phyloP scores from a whole-genome alignment of 2,888 invertebrate genomes.

The Cheilosia pagana region DNA sequence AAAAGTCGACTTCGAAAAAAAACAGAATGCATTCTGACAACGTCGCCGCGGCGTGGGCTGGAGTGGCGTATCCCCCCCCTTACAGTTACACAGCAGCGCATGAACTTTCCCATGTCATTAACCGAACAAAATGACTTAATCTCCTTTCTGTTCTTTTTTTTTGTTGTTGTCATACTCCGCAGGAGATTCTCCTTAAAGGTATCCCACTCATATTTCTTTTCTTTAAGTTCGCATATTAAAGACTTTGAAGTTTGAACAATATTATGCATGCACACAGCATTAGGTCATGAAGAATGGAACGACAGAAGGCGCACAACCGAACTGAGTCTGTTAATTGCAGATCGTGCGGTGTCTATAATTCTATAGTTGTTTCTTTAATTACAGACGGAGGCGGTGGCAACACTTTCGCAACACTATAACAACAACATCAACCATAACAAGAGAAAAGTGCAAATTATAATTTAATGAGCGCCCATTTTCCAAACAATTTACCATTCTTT shows the following conservation, averaged over 20 bases:
- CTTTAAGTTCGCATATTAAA: constrained; percentile 46
- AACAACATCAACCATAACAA: constrained; percentile 7
- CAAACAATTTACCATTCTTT: constrained; percentile 65
- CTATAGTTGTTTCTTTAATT: constrained; percentile 67
- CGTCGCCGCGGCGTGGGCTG: constrained; percentile 25
- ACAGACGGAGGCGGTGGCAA: constrained; percentile 25
- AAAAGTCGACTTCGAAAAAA: constrained; percentile 26
- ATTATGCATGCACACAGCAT: constrained; percentile 42
- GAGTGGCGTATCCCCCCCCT: constrained; percentile 1
- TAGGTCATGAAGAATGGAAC: constrained; percentile 61
- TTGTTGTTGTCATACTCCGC: constrained; percentile 22
- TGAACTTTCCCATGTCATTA: constrained; percentile 74
- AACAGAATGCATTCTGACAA: constrained; percentile 16
- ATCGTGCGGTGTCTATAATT: constrained; percentile 55
- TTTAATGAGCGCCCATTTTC: constrained; percentile 72
- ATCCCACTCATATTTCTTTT: constrained; percentile 31
- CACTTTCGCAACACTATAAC: constrained; percentile 46
- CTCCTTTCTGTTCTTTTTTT: constrained; percentile 39
- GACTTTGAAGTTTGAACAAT: constrained; percentile 18
- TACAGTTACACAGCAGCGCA: constrained; percentile 50
- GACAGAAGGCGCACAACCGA: constrained; percentile 4
- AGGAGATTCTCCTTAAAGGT: constrained; percentile 32
- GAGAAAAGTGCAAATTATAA: constrained; percentile 69
- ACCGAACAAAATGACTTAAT: constrained; percentile 67
- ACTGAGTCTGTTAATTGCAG: constrained; percentile 58